Base-by-base conservation (phyloP, 1,140 invertebrate genomes). In the Berghia stephanieae region DNA sequence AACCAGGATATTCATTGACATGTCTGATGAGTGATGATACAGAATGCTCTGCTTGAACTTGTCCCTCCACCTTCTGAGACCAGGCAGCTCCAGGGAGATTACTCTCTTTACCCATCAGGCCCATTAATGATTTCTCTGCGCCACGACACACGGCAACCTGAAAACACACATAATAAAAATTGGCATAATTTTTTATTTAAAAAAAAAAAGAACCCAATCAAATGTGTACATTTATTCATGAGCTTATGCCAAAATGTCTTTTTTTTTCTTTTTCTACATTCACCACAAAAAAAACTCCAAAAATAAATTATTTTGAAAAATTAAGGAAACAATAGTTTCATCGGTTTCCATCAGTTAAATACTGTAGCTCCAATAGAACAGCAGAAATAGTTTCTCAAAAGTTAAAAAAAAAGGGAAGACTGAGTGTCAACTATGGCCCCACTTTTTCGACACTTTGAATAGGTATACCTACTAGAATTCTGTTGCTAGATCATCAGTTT, bases 91-190 rank as follows among this genome's bases (percentile, higher is more conserved):
- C 92, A 0, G 93, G 92, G 80, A 94, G 93, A 16, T 93, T 93
- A 88, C 94, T 93, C 13, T 82, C 78, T 86, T 92, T 90, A 36
- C 80, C 70, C 70, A 46, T 16, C 73, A 81, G 52, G 78, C 83
- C 83, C 21, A 93, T 83, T 6, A 94, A 78, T 16, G 91, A 85
- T 13, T 90, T 88, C 24, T 78, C 75, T 2, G 91, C 91, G 63
- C 93, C 93, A 86, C 90, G 86, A 84, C 89, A 93, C 40, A 94
- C 92, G 63, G 93, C 93, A 82, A 94, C 91, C 93, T 94, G 66
- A 1, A 16, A 63, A 21, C 27, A 63, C 10, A 27, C 8, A 31
- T 16, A 8, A 27, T 27, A 63, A 16, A 13, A 21, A 10, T 63
- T 31, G 27, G 57, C 27, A 63, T n/a, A n/a, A n/a, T n/a, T n/a